Conservation (phyloP, 2,113 vertebrate genomes). For the Petrocephalus zakoni region DNA sequence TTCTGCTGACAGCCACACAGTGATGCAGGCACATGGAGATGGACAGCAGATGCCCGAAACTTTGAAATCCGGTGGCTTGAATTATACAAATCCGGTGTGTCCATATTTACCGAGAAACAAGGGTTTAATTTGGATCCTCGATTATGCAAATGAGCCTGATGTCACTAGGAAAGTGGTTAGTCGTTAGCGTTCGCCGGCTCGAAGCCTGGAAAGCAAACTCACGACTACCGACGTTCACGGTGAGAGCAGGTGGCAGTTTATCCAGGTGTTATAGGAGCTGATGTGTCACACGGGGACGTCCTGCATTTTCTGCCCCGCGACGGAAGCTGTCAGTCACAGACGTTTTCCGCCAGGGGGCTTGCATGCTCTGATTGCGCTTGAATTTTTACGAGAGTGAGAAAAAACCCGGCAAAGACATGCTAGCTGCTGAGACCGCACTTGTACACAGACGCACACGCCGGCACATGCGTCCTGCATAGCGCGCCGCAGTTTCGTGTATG, state of each 20-base stretch:
- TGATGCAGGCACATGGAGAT: neutral
- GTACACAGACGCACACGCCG: neutral
- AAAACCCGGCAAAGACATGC: neutral
- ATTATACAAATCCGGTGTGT: conserved; percentile 10
- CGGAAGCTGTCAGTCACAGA: neutral
- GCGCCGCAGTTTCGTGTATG: conserved; percentile 21
- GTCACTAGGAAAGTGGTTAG: neutral
- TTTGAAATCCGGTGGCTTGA: neutral
- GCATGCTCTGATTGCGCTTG: neutral
- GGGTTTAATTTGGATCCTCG: conserved; percentile 23
- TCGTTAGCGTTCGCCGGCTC: neutral
- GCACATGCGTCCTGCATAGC: neutral
- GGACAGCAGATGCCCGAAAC: neutral
- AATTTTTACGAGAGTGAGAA: neutral
- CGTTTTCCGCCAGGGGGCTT: neutral
- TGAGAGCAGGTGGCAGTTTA: neutral
- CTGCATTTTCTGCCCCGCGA: neutral
- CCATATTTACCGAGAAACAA: conserved; percentile 23
- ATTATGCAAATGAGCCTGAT: conserved; percentile 17
- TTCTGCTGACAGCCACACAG: conserved; percentile 37
- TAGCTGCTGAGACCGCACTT: neutral
- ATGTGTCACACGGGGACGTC: neutral
- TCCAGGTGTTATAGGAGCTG: neutral
- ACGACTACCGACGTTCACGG: neutral
- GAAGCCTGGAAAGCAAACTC: neutral